phyloP scores from a whole-genome alignment of 2,797 vertebrate genomes.

The Spheniscus humboldti region DNA sequence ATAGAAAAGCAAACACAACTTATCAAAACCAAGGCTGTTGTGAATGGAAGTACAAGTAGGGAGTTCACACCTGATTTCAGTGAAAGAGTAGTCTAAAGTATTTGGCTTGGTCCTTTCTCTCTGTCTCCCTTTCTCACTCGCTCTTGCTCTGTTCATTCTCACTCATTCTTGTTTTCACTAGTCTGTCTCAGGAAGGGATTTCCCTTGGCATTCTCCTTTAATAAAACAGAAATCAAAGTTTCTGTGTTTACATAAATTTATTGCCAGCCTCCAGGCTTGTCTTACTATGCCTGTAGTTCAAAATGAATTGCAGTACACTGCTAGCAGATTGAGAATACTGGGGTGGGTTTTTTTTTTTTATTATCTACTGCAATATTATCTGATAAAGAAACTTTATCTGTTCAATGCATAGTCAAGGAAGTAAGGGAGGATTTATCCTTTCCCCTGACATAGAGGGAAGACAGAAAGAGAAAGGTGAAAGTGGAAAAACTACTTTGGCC shows the following conservation, averaged over 20 bases:
- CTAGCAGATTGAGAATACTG: not conserved
- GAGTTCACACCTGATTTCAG: not conserved
- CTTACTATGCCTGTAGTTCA: not conserved
- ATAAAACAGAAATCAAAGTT: not conserved
- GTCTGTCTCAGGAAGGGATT: not conserved
- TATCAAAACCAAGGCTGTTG: not conserved
- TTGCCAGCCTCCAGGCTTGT: not conserved
- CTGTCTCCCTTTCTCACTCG: not conserved
- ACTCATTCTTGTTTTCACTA: not conserved
- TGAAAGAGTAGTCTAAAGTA: not conserved
- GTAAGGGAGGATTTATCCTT: not conserved
- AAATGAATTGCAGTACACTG: not conserved
- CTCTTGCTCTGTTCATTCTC: not conserved
- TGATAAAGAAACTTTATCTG: not conserved
- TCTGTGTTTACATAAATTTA: not conserved
- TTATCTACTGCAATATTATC: not conserved
- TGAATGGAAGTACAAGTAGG: not conserved
- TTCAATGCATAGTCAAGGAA: not conserved
- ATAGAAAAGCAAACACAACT: not conserved
- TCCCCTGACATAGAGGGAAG: not conserved
- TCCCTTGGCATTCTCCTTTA: not conserved
- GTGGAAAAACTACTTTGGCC: not conserved
- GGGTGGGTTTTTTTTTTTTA: accelerated
- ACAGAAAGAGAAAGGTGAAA: not conserved
- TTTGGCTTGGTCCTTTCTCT: not conserved